Percentiles rank a stretch among this genome's conserved stretches.
Conservation (phyloP, 2,888 invertebrate genomes). For the Acanthosepion lycidas region DNA sequence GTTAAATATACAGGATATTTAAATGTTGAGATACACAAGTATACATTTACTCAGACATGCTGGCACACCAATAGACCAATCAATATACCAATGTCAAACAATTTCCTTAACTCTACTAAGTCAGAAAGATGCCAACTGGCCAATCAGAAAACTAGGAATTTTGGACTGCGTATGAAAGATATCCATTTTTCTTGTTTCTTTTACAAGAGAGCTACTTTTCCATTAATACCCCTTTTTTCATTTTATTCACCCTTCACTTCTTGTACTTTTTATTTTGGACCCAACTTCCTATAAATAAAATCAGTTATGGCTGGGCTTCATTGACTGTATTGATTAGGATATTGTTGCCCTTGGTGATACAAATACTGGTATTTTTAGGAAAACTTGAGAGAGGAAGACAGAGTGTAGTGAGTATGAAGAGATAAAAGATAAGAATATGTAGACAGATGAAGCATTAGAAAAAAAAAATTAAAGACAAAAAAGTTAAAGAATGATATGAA, state of each 20-base stretch:
- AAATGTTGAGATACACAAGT: no score
- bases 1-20: no score
- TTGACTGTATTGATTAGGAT: not conserved
- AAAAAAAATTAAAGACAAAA: not conserved
- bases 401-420: not conserved
- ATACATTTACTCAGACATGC: not conserved
- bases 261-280: not conserved
- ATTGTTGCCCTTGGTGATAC: not conserved
- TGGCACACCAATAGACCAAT: not conserved
- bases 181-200: not conserved
- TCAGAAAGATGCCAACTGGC: not conserved
- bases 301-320: constrained; percentile 2
- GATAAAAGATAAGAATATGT: not conserved
- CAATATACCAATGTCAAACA: not conserved
- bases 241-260: not conserved
- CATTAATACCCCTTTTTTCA: not conserved
- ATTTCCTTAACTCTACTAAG: not conserved
- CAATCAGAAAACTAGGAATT: constrained; percentile 2
- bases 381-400: not conserved
- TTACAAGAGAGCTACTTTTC: not conserved
- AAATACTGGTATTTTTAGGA: not conserved
- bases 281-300: not conserved
- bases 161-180: not conserved
- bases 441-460: not conserved
- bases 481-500: no score